phyloP scores from a whole-genome alignment of 2,888 invertebrate genomes.

The Chrysomela aeneicollis region DNA sequence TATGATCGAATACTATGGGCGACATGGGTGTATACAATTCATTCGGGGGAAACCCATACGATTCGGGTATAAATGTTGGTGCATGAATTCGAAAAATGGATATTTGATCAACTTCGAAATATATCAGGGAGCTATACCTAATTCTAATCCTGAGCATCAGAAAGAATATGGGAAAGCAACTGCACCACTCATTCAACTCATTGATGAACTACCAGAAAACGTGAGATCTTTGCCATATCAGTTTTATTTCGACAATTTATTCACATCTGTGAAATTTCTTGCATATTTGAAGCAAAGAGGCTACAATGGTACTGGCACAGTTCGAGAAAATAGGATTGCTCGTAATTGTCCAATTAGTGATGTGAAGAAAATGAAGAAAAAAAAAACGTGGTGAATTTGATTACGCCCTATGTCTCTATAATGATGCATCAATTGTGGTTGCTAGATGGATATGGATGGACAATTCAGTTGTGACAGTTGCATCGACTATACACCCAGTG shows the following conservation, averaged over 20 bases:
- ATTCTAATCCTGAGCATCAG: slow-evolving; percentile 1
- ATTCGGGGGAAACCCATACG: slow-evolving; percentile 11
- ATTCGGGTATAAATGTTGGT: not conserved
- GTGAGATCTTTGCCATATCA: slow-evolving; percentile 9
- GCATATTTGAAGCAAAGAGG: slow-evolving; percentile 7
- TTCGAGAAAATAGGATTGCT: slow-evolving; percentile 17
- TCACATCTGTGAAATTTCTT: slow-evolving; percentile 24
- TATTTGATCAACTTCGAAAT: slow-evolving; percentile 8
- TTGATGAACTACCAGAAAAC: slow-evolving; percentile 12
- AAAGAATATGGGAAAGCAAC: slow-evolving; percentile 10
- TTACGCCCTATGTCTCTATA: slow-evolving; percentile 4
- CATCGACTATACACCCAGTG: no score
- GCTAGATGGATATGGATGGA: no score
- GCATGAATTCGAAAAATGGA: not conserved
- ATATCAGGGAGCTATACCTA: not conserved
- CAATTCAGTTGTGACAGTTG: no score
- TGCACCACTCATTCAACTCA: slow-evolving; percentile 11
- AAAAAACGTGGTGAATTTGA: slow-evolving; percentile 20
- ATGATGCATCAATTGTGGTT: not conserved
- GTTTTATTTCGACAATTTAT: slow-evolving; percentile 30
- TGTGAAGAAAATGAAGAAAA: slow-evolving; percentile 27
- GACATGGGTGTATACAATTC: slow-evolving; percentile 5
- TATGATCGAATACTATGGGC: slow-evolving; percentile 4
- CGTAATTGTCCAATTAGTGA: slow-evolving; percentile 13
- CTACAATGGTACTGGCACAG: slow-evolving; percentile 24